Conservation (phyloP, 2,113 vertebrate species). For the Larimichthys polyactis region DNA sequence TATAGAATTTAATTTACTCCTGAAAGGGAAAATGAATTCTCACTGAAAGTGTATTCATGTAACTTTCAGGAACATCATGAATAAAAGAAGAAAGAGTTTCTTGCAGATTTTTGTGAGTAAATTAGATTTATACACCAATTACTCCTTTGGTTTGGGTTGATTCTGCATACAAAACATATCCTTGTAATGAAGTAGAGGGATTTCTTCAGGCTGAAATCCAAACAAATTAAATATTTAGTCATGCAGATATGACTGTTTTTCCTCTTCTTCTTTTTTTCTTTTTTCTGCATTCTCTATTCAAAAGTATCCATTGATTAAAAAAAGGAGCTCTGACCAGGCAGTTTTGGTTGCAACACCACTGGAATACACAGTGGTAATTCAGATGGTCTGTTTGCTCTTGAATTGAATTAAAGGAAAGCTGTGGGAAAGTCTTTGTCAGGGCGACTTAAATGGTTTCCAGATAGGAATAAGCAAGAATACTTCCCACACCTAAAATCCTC, state of each 20-base stretch:
- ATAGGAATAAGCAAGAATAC: conserved; percentile 7
- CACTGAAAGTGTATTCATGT: conserved; percentile 32
- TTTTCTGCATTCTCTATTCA: not conserved
- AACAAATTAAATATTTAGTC: conserved; percentile 42
- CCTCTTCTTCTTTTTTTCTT: not conserved
- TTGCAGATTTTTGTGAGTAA: conserved; percentile 30
- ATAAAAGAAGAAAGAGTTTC: conserved; percentile 28
- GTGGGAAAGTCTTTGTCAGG: conserved; percentile 20
- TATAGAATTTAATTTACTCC: conserved; percentile 58
- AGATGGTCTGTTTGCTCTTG: conserved; percentile 23
- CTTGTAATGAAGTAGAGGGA: conserved; percentile 1
- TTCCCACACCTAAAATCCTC: conserved; percentile 35
- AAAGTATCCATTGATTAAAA: not conserved
- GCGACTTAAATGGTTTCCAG: conserved; percentile 28
- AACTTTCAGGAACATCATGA: conserved; percentile 51
- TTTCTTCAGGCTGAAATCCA: conserved; percentile 22
- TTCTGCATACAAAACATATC: conserved; percentile 27
- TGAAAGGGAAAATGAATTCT: conserved; percentile 38
- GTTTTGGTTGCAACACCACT: conserved; percentile 7
- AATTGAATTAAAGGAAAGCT: conserved; percentile 34
- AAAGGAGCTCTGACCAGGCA: conserved; percentile 16
- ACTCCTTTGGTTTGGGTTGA: conserved; percentile 26
- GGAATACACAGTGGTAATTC: conserved; percentile 8
- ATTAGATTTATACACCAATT: conserved; percentile 40
- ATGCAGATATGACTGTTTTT: conserved; percentile 1